Evolutionary conservation across 64 coral and sea anemone genomes (phyloP), one percentile per base, ranked within the genome.

Genomic region (Stichodactyla helianthus): DNA sequence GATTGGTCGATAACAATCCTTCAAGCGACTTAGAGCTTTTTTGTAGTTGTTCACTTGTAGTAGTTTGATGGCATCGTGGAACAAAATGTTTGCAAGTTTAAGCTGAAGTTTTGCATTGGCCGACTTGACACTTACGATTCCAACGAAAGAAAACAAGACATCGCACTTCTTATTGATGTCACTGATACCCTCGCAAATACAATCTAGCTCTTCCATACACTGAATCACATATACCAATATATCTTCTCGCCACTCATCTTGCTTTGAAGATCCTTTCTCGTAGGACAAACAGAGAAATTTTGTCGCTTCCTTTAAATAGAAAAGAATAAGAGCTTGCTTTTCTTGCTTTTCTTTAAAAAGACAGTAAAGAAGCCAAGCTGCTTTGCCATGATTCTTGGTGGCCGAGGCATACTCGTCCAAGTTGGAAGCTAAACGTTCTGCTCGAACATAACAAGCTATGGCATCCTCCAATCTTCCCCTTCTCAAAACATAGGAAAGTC

Each of bases 321-420:
- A 85, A 22, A 71, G 23, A 7, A 92, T 63, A 17, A 55, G 87
- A 0, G 77, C 52, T 51, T 82, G 89, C 1, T 65, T 71, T n/a
- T 92, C 89, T 1, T 68, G 5, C 16, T 52, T 58, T n/a, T 82
- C 81, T 2, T 53, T 88, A 4, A 95, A 65, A 23, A 91, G 51
- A 18, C 57, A 44, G 2, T 83, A 86, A 10, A 95, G 84, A 65
- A 52, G 61, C 93, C 93, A 95, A 19, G 77, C 85, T 15, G 93
- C 89, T 15, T 95, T 95, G n/a, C 86, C 89, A 55, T 86, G 88
- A 51, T 95, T 92, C 54, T 89, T 95, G 4, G 84, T 12, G 7
- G 93, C 93, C 16, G 93, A 95, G 8, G 51, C 27, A 51, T 79
- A 20, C 68, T 74, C 68, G 27, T 74, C 68, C 25, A 13, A 71